A percentile compares a stretch with the other conserved stretches of the same genome.
phyloP scores from a whole-genome alignment of 64 coral and sea anemone species.

The Dendronephthya gigantea region DNA sequence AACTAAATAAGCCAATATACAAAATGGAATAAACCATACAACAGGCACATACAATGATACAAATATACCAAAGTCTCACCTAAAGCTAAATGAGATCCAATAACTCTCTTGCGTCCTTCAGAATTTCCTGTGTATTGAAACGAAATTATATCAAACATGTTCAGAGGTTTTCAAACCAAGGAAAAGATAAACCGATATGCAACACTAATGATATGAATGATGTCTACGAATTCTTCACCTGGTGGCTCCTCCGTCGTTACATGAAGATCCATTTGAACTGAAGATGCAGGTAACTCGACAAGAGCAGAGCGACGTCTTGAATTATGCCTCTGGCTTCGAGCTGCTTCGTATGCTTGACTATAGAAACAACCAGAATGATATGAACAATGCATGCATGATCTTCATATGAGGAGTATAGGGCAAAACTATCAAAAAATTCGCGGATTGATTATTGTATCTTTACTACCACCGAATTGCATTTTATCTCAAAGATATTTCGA shows the following conservation, averaged over 20 bases:
- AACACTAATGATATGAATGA: too few relatives aligned
- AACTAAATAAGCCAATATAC: too few relatives aligned
- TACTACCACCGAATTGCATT: too few relatives aligned
- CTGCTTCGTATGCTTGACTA: constrained; percentile 16
- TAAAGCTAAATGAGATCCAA: not conserved
- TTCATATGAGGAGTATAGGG: not conserved
- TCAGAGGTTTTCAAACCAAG: too few relatives aligned
- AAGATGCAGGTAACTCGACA: not conserved
- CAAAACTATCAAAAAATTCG: too few relatives aligned
- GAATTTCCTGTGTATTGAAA: not conserved
- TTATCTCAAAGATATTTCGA: too few relatives aligned
- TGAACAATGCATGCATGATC: not conserved
- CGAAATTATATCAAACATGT: not conserved
- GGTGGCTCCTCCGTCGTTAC: not conserved
- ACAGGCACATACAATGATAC: too few relatives aligned
- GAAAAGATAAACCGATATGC: too few relatives aligned
- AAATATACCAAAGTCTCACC: not conserved
- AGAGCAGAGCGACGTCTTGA: not conserved
- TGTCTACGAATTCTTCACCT: not conserved
- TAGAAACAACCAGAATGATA: not conserved
- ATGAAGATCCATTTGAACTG: constrained; percentile 16
- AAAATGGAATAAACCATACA: too few relatives aligned
- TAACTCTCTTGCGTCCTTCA: not conserved
- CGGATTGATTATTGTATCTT: too few relatives aligned
- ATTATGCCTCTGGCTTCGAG: not conserved